Base-by-base conservation (phyloP, 2,888 invertebrate species). In the Drosophila nigritarsus region DNA sequence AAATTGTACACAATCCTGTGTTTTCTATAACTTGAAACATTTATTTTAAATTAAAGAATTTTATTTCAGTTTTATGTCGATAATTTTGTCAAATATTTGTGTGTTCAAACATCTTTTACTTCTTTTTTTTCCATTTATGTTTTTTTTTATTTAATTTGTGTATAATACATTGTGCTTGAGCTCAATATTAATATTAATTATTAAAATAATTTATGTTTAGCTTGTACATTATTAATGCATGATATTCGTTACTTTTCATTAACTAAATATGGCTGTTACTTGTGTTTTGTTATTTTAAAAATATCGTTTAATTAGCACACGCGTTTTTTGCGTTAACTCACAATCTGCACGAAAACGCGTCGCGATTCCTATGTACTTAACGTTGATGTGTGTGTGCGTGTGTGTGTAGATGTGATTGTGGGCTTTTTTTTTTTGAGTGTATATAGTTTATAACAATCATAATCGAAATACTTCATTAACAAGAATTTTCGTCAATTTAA, bases 191-290 rank as follows among this genome's bases (percentile, higher is more conserved):
- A 64, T 55, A 71, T 72, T 75, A 87, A 63, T 55, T 69, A 70
- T 75, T 71, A 71, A 50, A 62, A 50, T 66, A 78, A 85, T 74
- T 79, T 87, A 89, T 76, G 70, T 74, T 59, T 85, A 89, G 66
- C 62, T 87, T 84, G 72, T 85, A 88, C 86, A 88, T 85, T 74
- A 85, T 87, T 82, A 73, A 87, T 89, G 88, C 73, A 73, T 77
- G 77, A 79, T 85, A 71, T 74, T 84, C 68, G 51, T 78, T 74
- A 68, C 24, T 50, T 64, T 88, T 74, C 84, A 90, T 90, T 85
- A 85, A 85, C 85, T 90, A 90, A 86, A 88, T 85, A 85, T 85
- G 85, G 85, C 85, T 90, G 86, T 85, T 87, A 87, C 59, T 53
- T 69, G 70, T 30, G 36, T 45, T 53, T 58, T 49, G 45, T 68